phyloP scores from a whole-genome alignment of 2,113 vertebrate genomes.

The Callipepla californica region DNA sequence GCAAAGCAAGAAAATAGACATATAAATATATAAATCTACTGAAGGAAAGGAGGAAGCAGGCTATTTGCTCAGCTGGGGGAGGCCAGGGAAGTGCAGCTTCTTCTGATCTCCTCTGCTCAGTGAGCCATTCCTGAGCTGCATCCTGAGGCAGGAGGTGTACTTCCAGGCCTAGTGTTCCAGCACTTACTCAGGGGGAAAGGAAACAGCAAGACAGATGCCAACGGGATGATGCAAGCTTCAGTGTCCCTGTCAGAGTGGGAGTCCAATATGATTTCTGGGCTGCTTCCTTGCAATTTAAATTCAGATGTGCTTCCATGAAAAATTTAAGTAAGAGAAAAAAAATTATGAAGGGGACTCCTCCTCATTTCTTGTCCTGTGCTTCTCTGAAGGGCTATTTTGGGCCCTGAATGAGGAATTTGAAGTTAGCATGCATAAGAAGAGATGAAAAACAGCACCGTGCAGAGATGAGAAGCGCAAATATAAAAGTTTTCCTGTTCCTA shows the following conservation, averaged over 20 bases:
- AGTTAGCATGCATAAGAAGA: not conserved
- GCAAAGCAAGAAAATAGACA: not conserved
- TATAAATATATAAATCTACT: not conserved
- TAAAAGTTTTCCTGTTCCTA: not conserved
- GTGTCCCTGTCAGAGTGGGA: constrained; percentile 17
- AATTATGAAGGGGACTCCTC: not conserved
- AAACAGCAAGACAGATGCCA: constrained; percentile 40
- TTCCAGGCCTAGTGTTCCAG: constrained; percentile 30
- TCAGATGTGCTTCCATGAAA: not conserved
- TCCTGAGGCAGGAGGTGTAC: not conserved
- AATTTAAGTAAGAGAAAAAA: not conserved
- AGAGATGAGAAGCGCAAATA: not conserved
- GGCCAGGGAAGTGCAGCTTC: not conserved
- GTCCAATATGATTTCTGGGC: not conserved
- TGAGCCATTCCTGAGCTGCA: constrained; percentile 1
- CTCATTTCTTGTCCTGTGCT: not conserved
- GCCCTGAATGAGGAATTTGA: not conserved
- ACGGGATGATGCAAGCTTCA: constrained; percentile 28
- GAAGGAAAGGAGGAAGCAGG: constrained; percentile 1
- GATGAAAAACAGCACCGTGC: not conserved
- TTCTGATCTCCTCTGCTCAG: not conserved
- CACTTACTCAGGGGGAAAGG: constrained; percentile 36
- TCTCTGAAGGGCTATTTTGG: not conserved
- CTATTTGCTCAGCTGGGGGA: not conserved
- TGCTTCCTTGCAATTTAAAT: constrained; percentile 29